Evolutionary conservation across 2,888 invertebrate species (phyloP).

Genomic region (Drosophila robusta): DNA sequence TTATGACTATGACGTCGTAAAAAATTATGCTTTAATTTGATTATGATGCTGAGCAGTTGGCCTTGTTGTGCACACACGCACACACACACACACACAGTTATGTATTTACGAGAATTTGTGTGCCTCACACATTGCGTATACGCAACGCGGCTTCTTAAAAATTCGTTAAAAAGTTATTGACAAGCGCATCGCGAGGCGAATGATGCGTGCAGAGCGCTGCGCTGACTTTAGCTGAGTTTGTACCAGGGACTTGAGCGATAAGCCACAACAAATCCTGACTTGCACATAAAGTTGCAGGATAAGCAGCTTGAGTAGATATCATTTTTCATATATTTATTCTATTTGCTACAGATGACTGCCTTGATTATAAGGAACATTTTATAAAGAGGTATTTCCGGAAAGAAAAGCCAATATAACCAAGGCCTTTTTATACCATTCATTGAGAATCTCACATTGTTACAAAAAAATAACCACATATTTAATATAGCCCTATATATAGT

Average conservation of each 20-base stretch:
- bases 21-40: conserved; percentile 81
- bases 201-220: conserved; percentile 34
- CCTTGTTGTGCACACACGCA: conserved; percentile 13
- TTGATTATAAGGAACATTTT: not conserved
- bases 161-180: conserved; percentile 72
- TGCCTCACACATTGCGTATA: conserved; percentile 55
- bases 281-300: conserved; percentile 48
- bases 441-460: too few relatives aligned
- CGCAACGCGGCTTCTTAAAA: conserved; percentile 58
- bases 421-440: not conserved
- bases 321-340: conserved; percentile 23
- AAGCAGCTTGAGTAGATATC: conserved; percentile 10
- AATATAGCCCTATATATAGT: too few relatives aligned
- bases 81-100: conserved; percentile 9
- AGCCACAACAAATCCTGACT: conserved; percentile 46
- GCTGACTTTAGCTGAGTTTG: conserved; percentile 22
- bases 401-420: not conserved
- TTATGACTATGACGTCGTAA: conserved; percentile 79
- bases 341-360: conserved; percentile 12
- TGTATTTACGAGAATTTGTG: not conserved
- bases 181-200: conserved; percentile 36
- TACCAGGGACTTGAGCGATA: conserved; percentile 22
- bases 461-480: too few relatives aligned
- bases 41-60: conserved; percentile 63
- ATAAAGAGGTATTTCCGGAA: not conserved